phyloP scores from a whole-genome alignment of 35 echinoderm and acorn worm species.

The Eucidaris tribuloides region DNA sequence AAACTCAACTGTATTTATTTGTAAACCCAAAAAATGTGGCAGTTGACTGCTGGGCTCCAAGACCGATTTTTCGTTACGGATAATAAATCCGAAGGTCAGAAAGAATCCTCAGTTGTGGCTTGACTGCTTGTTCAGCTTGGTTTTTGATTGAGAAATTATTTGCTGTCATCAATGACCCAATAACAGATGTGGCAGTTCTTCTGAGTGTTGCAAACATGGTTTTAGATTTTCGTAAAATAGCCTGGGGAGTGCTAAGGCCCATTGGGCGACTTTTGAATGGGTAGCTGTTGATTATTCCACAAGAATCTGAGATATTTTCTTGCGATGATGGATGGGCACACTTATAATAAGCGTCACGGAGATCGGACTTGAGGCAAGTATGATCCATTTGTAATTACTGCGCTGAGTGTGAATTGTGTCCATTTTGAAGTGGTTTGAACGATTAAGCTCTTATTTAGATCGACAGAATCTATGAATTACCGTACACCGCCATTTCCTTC shows the following conservation, averaged over 20 bases:
- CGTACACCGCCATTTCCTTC: slow-evolving; percentile 4
- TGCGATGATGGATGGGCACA: not conserved
- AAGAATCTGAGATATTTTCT: not conserved
- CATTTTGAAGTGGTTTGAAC: slow-evolving; percentile 39
- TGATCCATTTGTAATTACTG: not conserved
- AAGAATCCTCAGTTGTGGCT: not conserved
- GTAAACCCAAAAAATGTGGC: slow-evolving; percentile 34
- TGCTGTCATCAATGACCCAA: slow-evolving; percentile 35
- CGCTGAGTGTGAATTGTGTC: not conserved
- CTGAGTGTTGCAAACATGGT: slow-evolving; percentile 46
- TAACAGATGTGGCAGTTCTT: slow-evolving; percentile 7
- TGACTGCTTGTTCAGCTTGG: not conserved
- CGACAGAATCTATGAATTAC: not conserved
- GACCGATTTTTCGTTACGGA: slow-evolving; percentile 46
- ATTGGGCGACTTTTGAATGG: slow-evolving; percentile 53
- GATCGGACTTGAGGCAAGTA: slow-evolving; percentile 21
- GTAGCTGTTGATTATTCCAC: slow-evolving; percentile 33
- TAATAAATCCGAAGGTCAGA: slow-evolving; percentile 24
- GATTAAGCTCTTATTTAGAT: slow-evolving; percentile 2
- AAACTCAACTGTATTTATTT: not conserved
- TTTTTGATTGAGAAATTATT: not conserved
- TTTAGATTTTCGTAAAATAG: slow-evolving; percentile 65
- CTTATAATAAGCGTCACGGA: slow-evolving; percentile 11
- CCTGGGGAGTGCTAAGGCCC: slow-evolving; percentile 52
- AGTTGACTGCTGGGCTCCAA: slow-evolving; percentile 24